Conservation (phyloP, 2,797 vertebrate species). For the Cryptoprocta ferox region DNA sequence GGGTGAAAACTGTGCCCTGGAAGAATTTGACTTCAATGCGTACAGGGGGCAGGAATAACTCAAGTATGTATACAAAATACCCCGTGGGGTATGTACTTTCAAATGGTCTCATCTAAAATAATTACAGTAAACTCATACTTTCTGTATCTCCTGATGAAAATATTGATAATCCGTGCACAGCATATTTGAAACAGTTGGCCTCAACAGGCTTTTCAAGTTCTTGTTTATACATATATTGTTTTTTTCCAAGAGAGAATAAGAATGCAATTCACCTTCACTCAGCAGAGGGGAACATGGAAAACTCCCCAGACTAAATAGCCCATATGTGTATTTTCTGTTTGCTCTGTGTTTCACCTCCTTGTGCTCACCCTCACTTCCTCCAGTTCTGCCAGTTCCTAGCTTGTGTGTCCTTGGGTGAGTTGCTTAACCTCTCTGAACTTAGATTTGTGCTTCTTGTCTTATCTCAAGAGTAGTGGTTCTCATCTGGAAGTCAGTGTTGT, state of each 20-base stretch:
- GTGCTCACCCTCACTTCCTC: rapidly evolving
- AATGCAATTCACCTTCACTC: not conserved
- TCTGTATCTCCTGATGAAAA: constrained; percentile 49
- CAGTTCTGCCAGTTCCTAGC: not conserved
- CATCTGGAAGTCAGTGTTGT: rapidly evolving
- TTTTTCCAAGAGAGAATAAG: not conserved
- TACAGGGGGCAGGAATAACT: not conserved
- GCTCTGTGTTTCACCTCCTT: not conserved
- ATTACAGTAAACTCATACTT: constrained; percentile 41
- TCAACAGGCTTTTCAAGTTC: constrained; percentile 38
- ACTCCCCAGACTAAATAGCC: not conserved
- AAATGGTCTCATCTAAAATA: constrained; percentile 49
- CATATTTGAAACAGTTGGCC: constrained; percentile 54
- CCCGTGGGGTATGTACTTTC: constrained; percentile 9
- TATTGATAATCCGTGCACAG: not conserved
- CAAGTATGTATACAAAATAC: constrained; percentile 57
- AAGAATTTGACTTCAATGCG: not conserved
- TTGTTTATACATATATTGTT: not conserved
- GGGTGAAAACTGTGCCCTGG: not conserved
- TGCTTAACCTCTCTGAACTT: not conserved
- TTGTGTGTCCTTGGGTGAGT: not conserved
- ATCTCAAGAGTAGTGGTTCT: not conserved
- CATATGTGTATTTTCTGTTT: not conserved
- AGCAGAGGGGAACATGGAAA: not conserved
- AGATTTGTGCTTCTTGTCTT: not conserved